phyloP scores from a whole-genome alignment of 1,140 invertebrate species.

The Parapsyche elsis region DNA sequence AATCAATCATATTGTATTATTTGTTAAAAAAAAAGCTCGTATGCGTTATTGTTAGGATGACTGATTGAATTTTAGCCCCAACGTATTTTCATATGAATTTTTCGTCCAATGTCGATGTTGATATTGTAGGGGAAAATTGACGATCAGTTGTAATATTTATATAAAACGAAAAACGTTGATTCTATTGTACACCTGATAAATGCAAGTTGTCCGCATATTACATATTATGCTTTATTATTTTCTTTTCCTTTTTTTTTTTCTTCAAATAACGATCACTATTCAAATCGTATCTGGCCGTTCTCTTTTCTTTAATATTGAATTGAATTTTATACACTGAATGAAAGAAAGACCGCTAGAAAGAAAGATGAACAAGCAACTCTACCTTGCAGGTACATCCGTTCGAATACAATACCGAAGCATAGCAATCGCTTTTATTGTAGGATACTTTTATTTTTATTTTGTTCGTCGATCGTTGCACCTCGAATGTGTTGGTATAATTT shows the following conservation, averaged over 20 bases:
- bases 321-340: background rate
- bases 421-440: background rate
- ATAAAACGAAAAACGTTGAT: background rate
- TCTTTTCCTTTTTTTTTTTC: too few species aligned
- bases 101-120: background rate
- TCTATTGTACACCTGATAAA: background rate
- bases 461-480: background rate
- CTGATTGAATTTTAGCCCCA: constrained; percentile 7
- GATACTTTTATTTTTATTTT: background rate
- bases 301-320: constrained; percentile 1
- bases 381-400: background rate
- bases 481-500: constrained; percentile 24
- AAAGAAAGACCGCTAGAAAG: background rate
- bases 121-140: constrained; percentile 9
- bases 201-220: background rate
- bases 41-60: background rate
- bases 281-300: too few species aligned
- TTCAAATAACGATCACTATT: too few species aligned
- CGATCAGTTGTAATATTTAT: background rate
- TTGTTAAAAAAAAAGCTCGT: too few species aligned
- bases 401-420: background rate
- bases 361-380: constrained; percentile 16
- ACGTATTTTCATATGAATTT: background rate
- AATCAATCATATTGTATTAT: background rate
- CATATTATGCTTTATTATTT: background rate